Conservation (phyloP, 2,888 invertebrate species). For the Crocallis elinguaria region DNA sequence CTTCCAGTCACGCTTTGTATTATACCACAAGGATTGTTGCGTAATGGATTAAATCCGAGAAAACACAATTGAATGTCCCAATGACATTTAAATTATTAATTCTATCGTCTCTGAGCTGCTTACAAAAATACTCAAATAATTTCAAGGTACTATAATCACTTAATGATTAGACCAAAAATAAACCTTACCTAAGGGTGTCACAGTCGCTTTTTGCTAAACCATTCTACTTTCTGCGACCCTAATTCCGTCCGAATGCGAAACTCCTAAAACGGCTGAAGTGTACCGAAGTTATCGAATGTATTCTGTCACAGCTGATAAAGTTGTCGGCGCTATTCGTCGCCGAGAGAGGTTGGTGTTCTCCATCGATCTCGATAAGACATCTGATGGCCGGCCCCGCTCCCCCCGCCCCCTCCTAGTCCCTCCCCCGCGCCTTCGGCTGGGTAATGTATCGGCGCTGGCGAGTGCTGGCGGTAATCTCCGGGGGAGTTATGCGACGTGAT, state of each 20-base stretch:
- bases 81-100: no score
- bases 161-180: no score
- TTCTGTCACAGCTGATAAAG: conserved; percentile 25
- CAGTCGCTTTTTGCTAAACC: no score
- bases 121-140: no score
- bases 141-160: no score
- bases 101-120: no score
- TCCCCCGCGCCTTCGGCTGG: no score
- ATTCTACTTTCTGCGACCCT: not conserved
- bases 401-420: not conserved
- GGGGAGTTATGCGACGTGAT: conserved; percentile 9
- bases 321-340: conserved; percentile 5
- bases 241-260: not conserved
- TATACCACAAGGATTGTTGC: no score
- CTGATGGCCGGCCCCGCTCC: conserved; percentile 4
- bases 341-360: conserved; percentile 9
- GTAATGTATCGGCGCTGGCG: conserved; percentile 14
- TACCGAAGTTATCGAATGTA: conserved; percentile 14
- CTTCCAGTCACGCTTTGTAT: no score
- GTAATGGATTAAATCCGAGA: no score
- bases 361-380: conserved; percentile 22
- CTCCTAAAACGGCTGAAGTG: not conserved
- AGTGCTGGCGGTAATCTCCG: conserved; percentile 5
- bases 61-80: no score
- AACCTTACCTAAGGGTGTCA: no score